A percentile compares a stretch with the other conserved stretches of the same genome.
Conservation (phyloP, 2,797 vertebrate genomes). For the Dicrostonyx torquatus region DNA sequence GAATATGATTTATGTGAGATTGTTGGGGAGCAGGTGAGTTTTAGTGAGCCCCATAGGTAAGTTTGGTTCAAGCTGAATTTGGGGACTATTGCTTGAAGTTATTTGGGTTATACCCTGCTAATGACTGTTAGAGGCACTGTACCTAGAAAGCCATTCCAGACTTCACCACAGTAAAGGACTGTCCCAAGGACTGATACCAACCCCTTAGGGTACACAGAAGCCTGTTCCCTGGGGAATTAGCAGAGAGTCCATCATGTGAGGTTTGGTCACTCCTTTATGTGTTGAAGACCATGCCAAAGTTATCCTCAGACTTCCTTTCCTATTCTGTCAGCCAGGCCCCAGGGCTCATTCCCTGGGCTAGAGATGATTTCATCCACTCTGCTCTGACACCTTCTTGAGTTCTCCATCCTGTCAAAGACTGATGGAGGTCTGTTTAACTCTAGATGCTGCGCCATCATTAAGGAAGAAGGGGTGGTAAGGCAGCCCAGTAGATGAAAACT, state of each 20-base stretch:
- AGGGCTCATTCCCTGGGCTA: background rate
- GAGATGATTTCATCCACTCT: background rate
- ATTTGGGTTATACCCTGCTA: background rate
- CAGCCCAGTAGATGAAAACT: background rate
- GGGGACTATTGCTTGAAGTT: background rate
- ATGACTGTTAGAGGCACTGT: background rate
- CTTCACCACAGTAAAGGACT: background rate
- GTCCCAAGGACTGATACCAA: accelerated
- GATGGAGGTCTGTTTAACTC: background rate
- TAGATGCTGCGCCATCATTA: background rate
- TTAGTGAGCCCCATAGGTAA: background rate
- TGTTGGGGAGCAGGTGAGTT: background rate
- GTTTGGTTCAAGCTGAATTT: background rate
- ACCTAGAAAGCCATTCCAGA: background rate
- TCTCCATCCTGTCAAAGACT: background rate
- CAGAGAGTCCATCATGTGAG: background rate
- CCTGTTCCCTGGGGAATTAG: background rate
- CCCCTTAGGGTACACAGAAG: accelerated
- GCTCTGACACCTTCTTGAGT: background rate
- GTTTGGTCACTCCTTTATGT: accelerated
- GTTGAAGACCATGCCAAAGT: background rate
- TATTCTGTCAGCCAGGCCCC: background rate
- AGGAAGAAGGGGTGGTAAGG: background rate
- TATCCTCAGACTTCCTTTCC: background rate
- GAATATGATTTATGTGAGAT: background rate